Evolutionary conservation across 53 echinoderm and acorn worm genomes (phyloP).

Genomic region (Holothuria scabra): DNA sequence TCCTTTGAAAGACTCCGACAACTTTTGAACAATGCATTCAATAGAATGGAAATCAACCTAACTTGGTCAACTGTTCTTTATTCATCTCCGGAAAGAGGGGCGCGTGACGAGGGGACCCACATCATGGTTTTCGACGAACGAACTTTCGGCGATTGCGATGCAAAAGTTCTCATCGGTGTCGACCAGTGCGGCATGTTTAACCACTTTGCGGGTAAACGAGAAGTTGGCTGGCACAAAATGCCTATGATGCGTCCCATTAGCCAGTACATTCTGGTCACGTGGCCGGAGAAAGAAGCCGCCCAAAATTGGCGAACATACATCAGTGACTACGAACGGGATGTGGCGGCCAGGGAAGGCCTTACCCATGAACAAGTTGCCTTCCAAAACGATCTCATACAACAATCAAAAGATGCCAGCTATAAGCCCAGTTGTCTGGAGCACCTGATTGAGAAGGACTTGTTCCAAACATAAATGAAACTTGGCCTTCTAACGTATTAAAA

Average conservation of each 20-base stretch:
- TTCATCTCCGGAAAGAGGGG: background rate
- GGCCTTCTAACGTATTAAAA: too few relatives aligned
- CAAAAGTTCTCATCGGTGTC: background rate
- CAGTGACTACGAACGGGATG: background rate
- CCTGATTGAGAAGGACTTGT: too few relatives aligned
- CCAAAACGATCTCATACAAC: too few relatives aligned
- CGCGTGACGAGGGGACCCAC: too few relatives aligned
- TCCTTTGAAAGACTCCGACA: constrained; percentile 8
- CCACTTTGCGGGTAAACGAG: background rate
- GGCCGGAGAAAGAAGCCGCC: background rate
- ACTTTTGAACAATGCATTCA: constrained; percentile 2
- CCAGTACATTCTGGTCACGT: background rate
- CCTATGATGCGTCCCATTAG: background rate
- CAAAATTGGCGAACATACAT: background rate
- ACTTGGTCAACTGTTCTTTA: constrained; percentile 21
- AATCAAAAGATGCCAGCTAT: too few relatives aligned
- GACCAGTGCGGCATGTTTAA: background rate
- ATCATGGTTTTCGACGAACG: background rate
- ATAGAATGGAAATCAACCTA: background rate
- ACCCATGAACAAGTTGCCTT: too few relatives aligned
- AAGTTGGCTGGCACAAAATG: background rate
- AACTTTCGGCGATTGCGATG: background rate
- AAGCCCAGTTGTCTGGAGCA: too few relatives aligned
- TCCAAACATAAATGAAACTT: too few relatives aligned
- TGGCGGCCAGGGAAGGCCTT: too few relatives aligned